Evolutionary conservation across 2,797 vertebrate genomes (phyloP).

Genomic region (Merluccius polli): DNA sequence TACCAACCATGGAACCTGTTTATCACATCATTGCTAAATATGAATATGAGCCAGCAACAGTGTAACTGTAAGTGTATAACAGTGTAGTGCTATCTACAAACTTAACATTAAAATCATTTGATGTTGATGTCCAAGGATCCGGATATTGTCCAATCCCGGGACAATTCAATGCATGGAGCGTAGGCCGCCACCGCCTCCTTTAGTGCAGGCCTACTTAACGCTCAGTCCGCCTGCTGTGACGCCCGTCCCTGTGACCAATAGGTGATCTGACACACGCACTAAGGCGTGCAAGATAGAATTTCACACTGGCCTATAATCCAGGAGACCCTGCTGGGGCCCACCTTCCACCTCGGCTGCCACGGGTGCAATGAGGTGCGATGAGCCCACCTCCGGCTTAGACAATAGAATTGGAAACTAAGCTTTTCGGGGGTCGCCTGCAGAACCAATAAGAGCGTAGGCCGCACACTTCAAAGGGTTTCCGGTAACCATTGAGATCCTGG

Average conservation of each 20-base stretch:
- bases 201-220: constrained; percentile 30
- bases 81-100: neutral
- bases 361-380: constrained; percentile 73
- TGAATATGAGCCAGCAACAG: neutral
- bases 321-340: constrained; percentile 64
- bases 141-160: neutral
- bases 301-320: constrained; percentile 75
- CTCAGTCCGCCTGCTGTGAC: constrained; percentile 54
- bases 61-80: neutral
- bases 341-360: constrained; percentile 72
- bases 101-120: neutral
- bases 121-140: neutral
- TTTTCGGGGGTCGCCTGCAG: constrained; percentile 65
- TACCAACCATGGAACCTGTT: constrained; percentile 45
- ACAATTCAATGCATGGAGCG: neutral
- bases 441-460: constrained; percentile 63
- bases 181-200: neutral
- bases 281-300: constrained; percentile 68
- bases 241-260: constrained; percentile 64
- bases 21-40: constrained; percentile 15
- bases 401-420: constrained; percentile 65
- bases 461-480: constrained; percentile 77
- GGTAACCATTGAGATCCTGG: constrained; percentile 64
- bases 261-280: constrained; percentile 62
- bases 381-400: constrained; percentile 70